phyloP scores from a whole-genome alignment of 2,888 invertebrate genomes.

The Ophion ellenae region DNA sequence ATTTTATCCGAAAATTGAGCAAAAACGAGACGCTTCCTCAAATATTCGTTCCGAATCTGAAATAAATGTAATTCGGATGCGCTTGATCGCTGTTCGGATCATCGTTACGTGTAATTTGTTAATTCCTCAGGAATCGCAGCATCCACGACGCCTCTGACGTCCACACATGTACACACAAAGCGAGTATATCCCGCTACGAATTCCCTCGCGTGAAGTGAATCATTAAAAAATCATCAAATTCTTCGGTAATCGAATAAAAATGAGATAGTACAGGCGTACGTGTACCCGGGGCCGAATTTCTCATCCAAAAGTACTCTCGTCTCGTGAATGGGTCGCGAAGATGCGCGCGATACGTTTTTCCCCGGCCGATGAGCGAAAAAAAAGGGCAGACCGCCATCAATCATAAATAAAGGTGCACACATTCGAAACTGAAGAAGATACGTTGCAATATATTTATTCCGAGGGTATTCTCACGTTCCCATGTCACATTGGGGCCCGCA shows the following conservation, averaged over 20 bases:
- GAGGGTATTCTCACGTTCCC: constrained; percentile 61
- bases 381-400: constrained; percentile 25
- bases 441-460: constrained; percentile 48
- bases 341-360: constrained; percentile 6
- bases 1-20: background rate
- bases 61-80: too few relatives aligned
- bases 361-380: background rate
- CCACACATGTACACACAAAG: too few relatives aligned
- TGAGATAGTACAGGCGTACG: background rate
- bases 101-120: too few relatives aligned
- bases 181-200: too few relatives aligned
- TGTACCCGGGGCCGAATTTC: background rate
- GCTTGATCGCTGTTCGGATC: too few relatives aligned
- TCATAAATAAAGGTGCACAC: constrained; percentile 52
- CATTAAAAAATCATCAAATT: constrained; percentile 12
- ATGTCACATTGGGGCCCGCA: constrained; percentile 29
- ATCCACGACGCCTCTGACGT: too few relatives aligned
- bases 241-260: constrained; percentile 5
- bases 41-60: too few relatives aligned
- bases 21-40: too few relatives aligned
- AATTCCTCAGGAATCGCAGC: too few relatives aligned
- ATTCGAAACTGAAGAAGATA: constrained; percentile 32
- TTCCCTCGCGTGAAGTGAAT: too few relatives aligned
- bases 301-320: constrained; percentile 15
- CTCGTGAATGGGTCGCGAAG: constrained; percentile 21